Conservation (phyloP, 2,797 vertebrate species). For the Microcaecilia unicolor region DNA sequence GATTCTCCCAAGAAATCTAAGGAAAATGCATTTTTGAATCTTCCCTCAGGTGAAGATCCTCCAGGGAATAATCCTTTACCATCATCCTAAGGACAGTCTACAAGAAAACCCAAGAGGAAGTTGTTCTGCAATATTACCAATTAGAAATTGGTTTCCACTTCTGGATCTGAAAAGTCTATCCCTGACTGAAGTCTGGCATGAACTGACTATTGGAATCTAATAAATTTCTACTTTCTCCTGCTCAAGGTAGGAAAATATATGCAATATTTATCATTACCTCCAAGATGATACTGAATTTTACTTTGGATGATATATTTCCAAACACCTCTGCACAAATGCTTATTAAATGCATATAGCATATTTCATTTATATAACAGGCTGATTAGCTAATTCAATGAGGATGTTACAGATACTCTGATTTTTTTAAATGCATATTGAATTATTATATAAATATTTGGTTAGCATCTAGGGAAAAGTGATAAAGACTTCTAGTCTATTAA, state of each 20-base stretch:
- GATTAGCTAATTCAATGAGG: no score
- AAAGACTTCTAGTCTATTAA: no score
- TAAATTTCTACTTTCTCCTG: constrained; percentile 15
- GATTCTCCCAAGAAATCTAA: constrained; percentile 21
- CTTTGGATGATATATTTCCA: no score
- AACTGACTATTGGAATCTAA: constrained; percentile 23
- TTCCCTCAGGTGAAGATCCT: constrained; percentile 1
- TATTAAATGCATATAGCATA: no score
- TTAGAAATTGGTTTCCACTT: constrained; percentile 15
- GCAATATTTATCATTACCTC: no score
- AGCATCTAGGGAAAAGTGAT: no score
- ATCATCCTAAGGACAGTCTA: not conserved
- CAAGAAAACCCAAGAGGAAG: rapidly evolving
- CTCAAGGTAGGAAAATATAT: constrained; percentile 45
- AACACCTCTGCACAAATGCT: no score
- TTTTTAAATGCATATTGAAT: no score
- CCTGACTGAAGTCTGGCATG: not conserved
- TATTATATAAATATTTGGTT: no score
- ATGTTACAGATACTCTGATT: no score
- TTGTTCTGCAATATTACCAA: not conserved
- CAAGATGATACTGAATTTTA: no score
- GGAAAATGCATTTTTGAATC: constrained; percentile 18
- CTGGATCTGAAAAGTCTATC: constrained; percentile 12
- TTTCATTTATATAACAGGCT: no score
- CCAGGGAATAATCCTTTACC: not conserved